Evolutionary conservation across 2,888 invertebrate species (phyloP).

Genomic region (Pimpla rufipes): DNA sequence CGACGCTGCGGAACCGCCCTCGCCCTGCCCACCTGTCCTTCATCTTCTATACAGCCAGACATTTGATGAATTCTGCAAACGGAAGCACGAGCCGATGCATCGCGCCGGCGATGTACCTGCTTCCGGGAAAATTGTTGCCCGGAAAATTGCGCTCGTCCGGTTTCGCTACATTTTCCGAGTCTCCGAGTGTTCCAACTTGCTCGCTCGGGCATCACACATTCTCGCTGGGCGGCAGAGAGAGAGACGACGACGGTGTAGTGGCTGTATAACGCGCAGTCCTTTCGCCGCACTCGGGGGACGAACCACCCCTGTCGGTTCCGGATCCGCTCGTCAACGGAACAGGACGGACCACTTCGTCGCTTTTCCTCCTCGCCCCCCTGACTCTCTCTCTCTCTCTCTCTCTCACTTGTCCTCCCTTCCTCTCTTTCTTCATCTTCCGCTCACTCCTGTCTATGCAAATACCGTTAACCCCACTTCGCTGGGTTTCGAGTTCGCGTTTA

Average conservation of each 20-base stretch:
- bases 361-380: slow-evolving; percentile 50
- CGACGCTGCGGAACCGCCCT: slow-evolving; percentile 9
- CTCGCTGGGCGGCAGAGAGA: slow-evolving; percentile 39
- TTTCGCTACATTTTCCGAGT: slow-evolving; percentile 75
- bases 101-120: slow-evolving; percentile 62
- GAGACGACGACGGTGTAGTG: neutral
- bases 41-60: slow-evolving; percentile 28
- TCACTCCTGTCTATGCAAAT: slow-evolving; percentile 72
- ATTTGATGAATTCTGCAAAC: slow-evolving; percentile 75
- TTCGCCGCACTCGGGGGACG: slow-evolving; percentile 67
- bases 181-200: slow-evolving; percentile 69
- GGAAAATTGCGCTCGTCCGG: slow-evolving; percentile 77
- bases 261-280: slow-evolving; percentile 58
- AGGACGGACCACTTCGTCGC: slow-evolving; percentile 66
- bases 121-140: slow-evolving; percentile 74
- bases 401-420: slow-evolving; percentile 44
- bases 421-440: slow-evolving; percentile 38
- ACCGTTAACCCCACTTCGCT: slow-evolving; percentile 69
- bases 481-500: slow-evolving; percentile 59
- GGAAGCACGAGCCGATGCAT: slow-evolving; percentile 75
- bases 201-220: slow-evolving; percentile 46
- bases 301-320: slow-evolving; percentile 63
- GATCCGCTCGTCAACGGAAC: slow-evolving; percentile 73
- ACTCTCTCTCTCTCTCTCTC: slow-evolving; percentile 17
- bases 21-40: neutral